Evolutionary conservation across 2,113 vertebrate species (phyloP), one percentile per base, ranked within the genome.

Genomic region (Melanerpes aurifrons): DNA sequence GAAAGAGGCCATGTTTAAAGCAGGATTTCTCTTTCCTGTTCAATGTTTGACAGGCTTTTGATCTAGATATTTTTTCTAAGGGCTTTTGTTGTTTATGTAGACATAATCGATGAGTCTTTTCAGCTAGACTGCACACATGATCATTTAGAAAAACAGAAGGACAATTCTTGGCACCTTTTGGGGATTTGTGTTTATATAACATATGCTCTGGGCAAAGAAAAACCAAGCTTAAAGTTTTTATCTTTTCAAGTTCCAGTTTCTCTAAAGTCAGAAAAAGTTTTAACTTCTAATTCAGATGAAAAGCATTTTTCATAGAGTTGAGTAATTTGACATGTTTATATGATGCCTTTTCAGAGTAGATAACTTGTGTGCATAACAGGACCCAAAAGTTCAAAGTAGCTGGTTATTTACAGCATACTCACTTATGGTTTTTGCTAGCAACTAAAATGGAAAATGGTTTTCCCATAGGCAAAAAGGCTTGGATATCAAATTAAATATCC

Each of bases 51-150:
- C 90, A 97, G 92, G 92, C 96, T 97, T 97, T 97, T 97, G 96
- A 97, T 97, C 94, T 96, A 94, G 93, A 95, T 95, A 95, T 93
- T 97, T 97, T 97, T 97, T 95, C 90, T 95, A 96, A 90, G 79
- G 77, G 89, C 90, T 96, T 97, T 97, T 96, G 95, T 97, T 97
- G 95, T 97, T 97, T 97, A 96, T 93, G 86, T 95, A 95, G 96
- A 89, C 95, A 96, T 97, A 97, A 97, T 97, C 95, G 94, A 97
- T 97, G 96, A 96, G 95, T 97, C 90, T 94, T 96, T 97, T 96
- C 93, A 95, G 90, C 92, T 96, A 96, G 95, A 94, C 89, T 96
- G 95, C 90, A 95, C 94, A 94, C 90, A 91, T 93, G 90, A 96
- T 93, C 91, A 94, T 94, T 96, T 92, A 97, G 92, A 95, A 96